Percentiles rank a stretch among this genome's conserved stretches.
These are phyloP conservation scores for Leptocoma aspasia DNA, from an alignment of 2,113 vertebrate species.

Conservation along the genomic window DNA sequence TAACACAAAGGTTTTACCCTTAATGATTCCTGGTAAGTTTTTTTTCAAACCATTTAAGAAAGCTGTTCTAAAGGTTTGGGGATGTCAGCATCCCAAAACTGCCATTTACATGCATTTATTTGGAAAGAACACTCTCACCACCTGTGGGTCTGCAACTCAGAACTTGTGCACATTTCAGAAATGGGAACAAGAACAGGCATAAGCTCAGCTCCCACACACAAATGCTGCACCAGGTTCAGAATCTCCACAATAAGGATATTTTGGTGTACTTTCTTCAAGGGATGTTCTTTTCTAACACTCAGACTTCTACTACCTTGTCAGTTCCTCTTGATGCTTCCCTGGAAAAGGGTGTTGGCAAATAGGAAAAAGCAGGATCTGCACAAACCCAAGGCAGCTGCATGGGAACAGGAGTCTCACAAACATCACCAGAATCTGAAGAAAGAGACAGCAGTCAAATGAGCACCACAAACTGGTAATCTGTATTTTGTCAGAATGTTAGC, in stretches of 20 bases:
- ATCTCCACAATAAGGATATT: not conserved
- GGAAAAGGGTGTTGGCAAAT: not conserved
- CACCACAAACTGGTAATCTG: not conserved
- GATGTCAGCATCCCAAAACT: not conserved
- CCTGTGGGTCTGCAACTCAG: no score
- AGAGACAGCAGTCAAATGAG: not conserved
- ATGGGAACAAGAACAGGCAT: accelerated
- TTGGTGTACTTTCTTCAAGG: not conserved
- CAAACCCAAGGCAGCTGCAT: not conserved
- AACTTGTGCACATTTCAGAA: not conserved
- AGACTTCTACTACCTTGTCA: not conserved
- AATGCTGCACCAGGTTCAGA: not conserved
- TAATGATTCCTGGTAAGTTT: not conserved
- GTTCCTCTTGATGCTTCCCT: not conserved
- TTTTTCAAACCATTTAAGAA: not conserved
- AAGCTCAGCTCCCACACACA: not conserved
- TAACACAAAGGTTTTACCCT: not conserved
- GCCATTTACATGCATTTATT: not conserved
- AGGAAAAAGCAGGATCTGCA: not conserved
- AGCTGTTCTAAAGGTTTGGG: not conserved
- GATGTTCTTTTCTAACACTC: not conserved
- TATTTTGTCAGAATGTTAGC: not conserved
- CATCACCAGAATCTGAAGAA: not conserved
- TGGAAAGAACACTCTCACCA: not conserved
- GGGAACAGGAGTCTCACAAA: not conserved